Evolutionary conservation across 2,797 vertebrate genomes (phyloP).

Genomic region (Poecilia wingei): DNA sequence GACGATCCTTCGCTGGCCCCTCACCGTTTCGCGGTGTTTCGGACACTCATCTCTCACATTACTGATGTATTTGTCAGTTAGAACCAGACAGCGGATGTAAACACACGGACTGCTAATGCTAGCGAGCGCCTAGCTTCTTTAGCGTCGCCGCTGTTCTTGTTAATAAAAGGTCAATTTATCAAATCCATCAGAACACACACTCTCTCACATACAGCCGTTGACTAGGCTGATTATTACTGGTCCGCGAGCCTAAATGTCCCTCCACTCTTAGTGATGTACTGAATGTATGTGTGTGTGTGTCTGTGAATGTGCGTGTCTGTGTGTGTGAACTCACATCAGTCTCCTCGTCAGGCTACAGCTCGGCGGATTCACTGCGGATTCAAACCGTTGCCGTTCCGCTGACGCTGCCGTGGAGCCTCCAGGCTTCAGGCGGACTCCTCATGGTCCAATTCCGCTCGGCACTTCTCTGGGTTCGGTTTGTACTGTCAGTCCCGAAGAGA

Average conservation of each 20-base stretch:
- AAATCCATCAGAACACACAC: neutral
- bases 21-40: neutral
- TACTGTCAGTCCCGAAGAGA: conserved; percentile 10
- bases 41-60: neutral
- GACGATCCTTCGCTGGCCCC: neutral
- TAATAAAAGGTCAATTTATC: neutral
- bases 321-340: conserved; percentile 65
- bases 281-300: neutral
- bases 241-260: neutral
- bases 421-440: conserved; percentile 51
- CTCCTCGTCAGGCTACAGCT: conserved; percentile 60
- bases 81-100: conserved; percentile 23
- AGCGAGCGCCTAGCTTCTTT: conserved; percentile 33
- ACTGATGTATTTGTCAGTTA: neutral
- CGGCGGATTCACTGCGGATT: conserved; percentile 46
- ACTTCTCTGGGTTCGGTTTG: conserved; percentile 1
- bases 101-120: conserved; percentile 37
- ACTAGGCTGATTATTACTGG: neutral
- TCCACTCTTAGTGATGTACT: conserved; percentile 3
- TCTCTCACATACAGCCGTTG: conserved; percentile 15
- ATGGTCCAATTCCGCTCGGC: conserved; percentile 49
- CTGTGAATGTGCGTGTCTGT: neutral
- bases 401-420: conserved; percentile 49
- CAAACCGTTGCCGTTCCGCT: conserved; percentile 58
- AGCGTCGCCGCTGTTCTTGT: conserved; percentile 20